phyloP scores from a whole-genome alignment of 2,888 invertebrate species.

The Oscheius sp. region DNA sequence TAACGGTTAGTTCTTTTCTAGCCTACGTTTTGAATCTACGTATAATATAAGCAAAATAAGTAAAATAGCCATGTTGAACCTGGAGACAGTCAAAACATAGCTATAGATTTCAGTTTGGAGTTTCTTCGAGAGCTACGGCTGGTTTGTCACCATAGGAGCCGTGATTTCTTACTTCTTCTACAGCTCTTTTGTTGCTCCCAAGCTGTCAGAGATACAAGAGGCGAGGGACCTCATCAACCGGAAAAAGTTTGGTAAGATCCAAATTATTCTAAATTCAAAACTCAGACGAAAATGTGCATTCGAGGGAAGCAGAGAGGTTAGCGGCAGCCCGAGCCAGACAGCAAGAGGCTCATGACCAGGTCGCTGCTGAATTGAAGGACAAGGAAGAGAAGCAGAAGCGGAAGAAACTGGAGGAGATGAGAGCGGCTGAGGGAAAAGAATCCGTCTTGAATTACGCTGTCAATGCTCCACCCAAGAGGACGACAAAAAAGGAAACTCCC shows the following conservation, averaged over 20 bases:
- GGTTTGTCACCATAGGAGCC: conserved; percentile 31
- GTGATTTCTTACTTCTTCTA: conserved; percentile 30
- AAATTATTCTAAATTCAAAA: not conserved
- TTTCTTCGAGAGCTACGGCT: conserved; percentile 36
- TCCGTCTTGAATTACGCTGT: conserved; percentile 27
- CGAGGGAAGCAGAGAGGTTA: conserved; percentile 5
- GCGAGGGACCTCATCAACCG: conserved; percentile 1
- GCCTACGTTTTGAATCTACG: too few species aligned
- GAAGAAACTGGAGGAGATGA: conserved; percentile 24
- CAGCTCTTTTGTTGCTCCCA: conserved; percentile 19
- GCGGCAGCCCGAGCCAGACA: conserved; percentile 25
- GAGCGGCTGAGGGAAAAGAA: conserved; percentile 15
- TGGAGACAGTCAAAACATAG: too few species aligned
- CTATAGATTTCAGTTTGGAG: conserved; percentile 31
- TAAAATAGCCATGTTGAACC: too few species aligned
- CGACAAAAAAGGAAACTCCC: conserved; percentile 20
- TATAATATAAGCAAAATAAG: too few species aligned
- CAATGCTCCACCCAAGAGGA: conserved; percentile 1
- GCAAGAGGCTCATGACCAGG: conserved; percentile 32
- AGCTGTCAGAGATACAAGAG: not conserved
- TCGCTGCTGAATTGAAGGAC: conserved; percentile 28
- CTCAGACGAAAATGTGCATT: conserved; percentile 32
- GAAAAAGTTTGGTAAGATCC: conserved; percentile 34
- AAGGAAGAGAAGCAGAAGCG: conserved; percentile 26
- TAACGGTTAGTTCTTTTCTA: not conserved